Evolutionary conservation across 2,113 vertebrate genomes (phyloP).

Genomic region (Bolborhynchus lineola): DNA sequence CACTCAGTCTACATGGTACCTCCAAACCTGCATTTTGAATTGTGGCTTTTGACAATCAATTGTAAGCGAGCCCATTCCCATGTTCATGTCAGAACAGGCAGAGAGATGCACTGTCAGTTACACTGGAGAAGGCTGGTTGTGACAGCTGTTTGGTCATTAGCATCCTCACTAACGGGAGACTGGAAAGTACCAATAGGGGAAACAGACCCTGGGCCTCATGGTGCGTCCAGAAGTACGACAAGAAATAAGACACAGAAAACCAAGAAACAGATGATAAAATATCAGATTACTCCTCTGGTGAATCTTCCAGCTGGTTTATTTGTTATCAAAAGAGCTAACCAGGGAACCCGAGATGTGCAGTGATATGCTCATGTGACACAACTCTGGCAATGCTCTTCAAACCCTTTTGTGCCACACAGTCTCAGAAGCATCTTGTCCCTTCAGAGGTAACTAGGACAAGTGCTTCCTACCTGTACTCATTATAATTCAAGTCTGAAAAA

Average conservation of each 20-base stretch:
- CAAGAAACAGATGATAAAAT: not conserved
- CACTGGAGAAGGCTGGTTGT: not conserved
- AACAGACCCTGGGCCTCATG: not conserved
- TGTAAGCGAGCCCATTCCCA: not conserved
- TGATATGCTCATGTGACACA: not conserved
- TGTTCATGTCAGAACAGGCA: not conserved
- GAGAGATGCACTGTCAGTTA: not conserved
- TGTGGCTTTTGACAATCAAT: not conserved
- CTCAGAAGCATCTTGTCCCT: not conserved
- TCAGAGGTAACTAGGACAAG: not conserved
- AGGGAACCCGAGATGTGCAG: not conserved
- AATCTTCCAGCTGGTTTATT: not conserved
- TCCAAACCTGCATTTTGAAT: not conserved
- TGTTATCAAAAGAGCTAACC: not conserved
- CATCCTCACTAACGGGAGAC: not conserved
- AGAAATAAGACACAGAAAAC: not conserved
- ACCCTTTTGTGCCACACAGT: not conserved
- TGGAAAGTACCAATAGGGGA: not conserved
- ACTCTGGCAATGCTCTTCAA: not conserved
- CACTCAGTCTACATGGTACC: not conserved
- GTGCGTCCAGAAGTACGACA: not conserved
- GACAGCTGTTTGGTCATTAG: not conserved
- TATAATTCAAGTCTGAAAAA: not conserved
- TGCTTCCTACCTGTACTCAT: not conserved
- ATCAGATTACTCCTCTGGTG: not conserved